Evolutionary conservation across 2,888 invertebrate species (phyloP).

Genomic region (Scaptomyza polygonia): DNA sequence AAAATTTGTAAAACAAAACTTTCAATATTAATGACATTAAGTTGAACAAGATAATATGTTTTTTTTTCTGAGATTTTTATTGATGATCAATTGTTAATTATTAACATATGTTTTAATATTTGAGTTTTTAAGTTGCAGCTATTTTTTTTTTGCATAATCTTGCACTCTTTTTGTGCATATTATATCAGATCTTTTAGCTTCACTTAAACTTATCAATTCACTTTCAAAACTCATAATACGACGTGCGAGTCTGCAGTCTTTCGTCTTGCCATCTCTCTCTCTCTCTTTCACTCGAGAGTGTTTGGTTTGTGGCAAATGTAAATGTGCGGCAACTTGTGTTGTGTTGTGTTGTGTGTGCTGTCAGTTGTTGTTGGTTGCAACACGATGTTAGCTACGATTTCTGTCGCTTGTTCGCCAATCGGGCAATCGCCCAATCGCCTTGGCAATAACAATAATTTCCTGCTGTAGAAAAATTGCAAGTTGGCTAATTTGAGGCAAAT

Average conservation of each 20-base stretch:
- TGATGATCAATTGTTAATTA: too few species aligned
- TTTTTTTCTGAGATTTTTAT: not conserved
- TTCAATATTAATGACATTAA: constrained; percentile 3
- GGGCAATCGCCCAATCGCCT: constrained; percentile 38
- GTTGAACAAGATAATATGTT: not conserved
- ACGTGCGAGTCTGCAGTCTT: constrained; percentile 12
- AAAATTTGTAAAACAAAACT: not conserved
- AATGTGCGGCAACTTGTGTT: constrained; percentile 30
- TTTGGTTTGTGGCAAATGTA: constrained; percentile 36
- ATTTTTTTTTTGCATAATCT: too few species aligned
- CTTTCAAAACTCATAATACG: constrained; percentile 45
- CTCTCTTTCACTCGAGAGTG: not conserved
- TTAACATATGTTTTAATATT: too few species aligned
- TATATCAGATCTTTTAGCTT: constrained; percentile 13
- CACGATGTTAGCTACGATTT: constrained; percentile 35
- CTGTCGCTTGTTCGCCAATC: constrained; percentile 30
- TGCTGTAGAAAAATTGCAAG: constrained; percentile 74
- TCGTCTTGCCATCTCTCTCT: not conserved
- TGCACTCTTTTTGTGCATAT: not conserved
- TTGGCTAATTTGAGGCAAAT: constrained; percentile 77
- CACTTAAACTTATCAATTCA: constrained; percentile 44
- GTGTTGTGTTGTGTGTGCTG: constrained; percentile 14
- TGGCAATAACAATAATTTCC: constrained; percentile 74
- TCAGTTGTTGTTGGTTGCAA: constrained; percentile 19
- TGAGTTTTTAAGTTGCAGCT: too few species aligned